Base-by-base conservation (phyloP, 2,888 invertebrate genomes). In the Agapostemon virescens region DNA sequence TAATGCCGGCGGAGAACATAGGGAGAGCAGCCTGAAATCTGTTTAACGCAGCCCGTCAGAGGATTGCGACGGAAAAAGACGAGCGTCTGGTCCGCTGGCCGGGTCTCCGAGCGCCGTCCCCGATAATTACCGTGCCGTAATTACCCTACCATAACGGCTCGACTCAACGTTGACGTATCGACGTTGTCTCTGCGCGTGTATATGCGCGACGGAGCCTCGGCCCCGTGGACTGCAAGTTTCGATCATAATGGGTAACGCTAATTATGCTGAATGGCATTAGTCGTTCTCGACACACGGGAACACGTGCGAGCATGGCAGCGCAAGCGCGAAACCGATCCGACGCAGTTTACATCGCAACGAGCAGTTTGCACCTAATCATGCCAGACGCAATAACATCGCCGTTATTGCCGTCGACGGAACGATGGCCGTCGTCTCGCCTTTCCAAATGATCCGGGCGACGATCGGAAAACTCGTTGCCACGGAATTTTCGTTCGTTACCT, bases 211-310 rank as follows among this genome's bases (percentile, higher is more conserved):
- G 33, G 77, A 75, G 55, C 26, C 26, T 26, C 26, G 17, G 81
- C 70, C 45, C 61, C 75, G 76, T 71, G 72, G 69, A 61, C 55
- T 69, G 72, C 82, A 69, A 86, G 77, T 78, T 82, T 82, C 55
- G 77, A 77, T 82, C 75, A 77, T 82, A 86, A 85, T 80, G 70
- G 86, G 77, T 77, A 79, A 79, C 71, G 84, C 76, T 85, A 86
- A 85, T 85, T 85, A 86, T 80, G 82, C 78, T 80, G 84, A 85
- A 86, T 86, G 72, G 78, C 74, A 80, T 84, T 86, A 84, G 80
- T n/a, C n/a, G n/a, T 79, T 70, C 45, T 55, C 58, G 40, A 69
- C 38, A 69, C 58, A 61, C 61, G 30, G 67, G 55, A n/a, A 81
- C 55, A 64, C 33, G 52, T 42, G 66, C 69, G 69, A 58, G n/a